Evolutionary conservation across 2,113 vertebrate genomes (phyloP).

Genomic region (Hyla sarda): DNA sequence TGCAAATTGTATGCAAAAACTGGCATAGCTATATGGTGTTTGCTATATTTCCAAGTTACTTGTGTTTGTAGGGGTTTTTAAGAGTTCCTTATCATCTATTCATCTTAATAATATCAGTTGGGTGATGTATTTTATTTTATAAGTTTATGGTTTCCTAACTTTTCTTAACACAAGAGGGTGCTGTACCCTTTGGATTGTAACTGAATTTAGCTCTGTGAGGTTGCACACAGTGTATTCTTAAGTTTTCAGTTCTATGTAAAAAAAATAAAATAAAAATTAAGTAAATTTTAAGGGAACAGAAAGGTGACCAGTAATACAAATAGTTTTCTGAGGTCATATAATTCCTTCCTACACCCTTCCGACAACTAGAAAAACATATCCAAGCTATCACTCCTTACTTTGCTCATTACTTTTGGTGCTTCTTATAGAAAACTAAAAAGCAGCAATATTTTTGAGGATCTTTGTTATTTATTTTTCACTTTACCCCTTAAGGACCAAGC

Average conservation of each 20-base stretch:
- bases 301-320: neutral
- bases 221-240: neutral
- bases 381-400: neutral
- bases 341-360: neutral
- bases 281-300: neutral
- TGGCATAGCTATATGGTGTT: too few relatives aligned
- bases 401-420: neutral
- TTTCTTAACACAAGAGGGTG: constrained; percentile 54
- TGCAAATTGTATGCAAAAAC: too few relatives aligned
- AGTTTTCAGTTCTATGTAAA: neutral
- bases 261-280: too few relatives aligned
- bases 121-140: too few relatives aligned
- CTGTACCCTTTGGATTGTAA: constrained; percentile 16
- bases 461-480: too few relatives aligned
- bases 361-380: neutral
- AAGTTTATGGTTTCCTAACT: neutral
- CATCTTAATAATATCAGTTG: too few relatives aligned
- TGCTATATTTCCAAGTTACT: too few relatives aligned
- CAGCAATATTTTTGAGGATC: too few relatives aligned
- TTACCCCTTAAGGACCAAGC: too few relatives aligned
- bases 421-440: neutral
- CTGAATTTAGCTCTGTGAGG: neutral
- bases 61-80: too few relatives aligned
- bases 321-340: neutral
- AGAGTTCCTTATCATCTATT: neutral